Conservation (phyloP, 2,113 vertebrate species). For the Fukomys damarensis region DNA sequence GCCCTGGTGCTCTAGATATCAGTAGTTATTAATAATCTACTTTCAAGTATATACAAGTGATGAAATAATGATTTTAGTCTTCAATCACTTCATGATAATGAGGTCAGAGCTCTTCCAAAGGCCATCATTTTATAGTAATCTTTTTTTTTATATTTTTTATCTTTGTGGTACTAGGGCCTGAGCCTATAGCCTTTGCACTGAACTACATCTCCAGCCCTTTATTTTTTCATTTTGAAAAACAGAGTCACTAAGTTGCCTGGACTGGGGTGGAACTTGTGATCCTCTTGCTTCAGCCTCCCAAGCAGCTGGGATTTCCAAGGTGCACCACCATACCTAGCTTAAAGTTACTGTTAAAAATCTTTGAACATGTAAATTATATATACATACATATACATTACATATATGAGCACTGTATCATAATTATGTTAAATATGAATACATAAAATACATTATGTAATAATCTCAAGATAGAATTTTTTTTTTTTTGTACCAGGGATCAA, state of each 20-base stretch:
- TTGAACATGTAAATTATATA: not conserved
- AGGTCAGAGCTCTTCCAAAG: constrained; percentile 32
- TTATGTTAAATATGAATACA: not conserved
- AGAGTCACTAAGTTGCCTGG: not conserved
- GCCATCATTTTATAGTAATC: constrained; percentile 12
- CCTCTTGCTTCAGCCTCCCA: not conserved
- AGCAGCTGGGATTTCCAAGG: not conserved
- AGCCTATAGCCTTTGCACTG: no score
- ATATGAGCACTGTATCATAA: not conserved
- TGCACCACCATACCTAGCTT: not conserved
- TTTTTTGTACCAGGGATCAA: no score
- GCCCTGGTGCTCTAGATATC: not conserved
- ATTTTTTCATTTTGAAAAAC: not conserved
- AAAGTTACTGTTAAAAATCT: constrained; percentile 14
- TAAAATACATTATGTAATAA: not conserved
- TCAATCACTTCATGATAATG: not conserved
- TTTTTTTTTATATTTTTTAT: not conserved
- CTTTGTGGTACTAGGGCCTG: not conserved
- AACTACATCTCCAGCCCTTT: not conserved
- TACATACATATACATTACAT: not conserved
- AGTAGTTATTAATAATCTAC: not conserved
- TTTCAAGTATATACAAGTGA: not conserved
- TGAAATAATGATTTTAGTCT: constrained; percentile 18
- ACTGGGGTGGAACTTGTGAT: not conserved
- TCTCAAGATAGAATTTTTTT: not conserved